A percentile compares a stretch with the other conserved stretches of the same genome.
Conservation (phyloP, 2,888 invertebrate species). For the Sympetrum striolatum region DNA sequence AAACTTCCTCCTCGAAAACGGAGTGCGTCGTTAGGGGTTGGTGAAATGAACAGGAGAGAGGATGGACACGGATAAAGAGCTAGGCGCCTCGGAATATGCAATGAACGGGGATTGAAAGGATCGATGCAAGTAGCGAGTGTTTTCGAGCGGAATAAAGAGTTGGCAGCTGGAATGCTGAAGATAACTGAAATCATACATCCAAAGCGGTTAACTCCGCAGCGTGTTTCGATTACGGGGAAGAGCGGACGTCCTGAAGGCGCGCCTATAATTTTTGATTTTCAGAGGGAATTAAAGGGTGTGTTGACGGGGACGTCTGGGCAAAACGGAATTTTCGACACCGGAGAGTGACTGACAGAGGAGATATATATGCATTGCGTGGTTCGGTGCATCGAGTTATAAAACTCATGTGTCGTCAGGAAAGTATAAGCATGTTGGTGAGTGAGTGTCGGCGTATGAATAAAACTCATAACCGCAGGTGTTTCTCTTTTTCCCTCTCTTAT, state of each 20-base stretch:
- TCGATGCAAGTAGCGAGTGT: not conserved
- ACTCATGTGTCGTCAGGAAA: slow-evolving; percentile 4
- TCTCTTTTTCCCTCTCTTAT: not conserved
- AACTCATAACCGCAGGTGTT: slow-evolving; percentile 42
- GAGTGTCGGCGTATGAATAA: slow-evolving; percentile 31
- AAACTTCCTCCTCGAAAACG: not conserved
- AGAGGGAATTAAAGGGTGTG: too few relatives aligned
- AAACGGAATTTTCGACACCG: not conserved
- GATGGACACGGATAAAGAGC: not conserved
- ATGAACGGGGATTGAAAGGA: not conserved
- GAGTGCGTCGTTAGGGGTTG: not conserved
- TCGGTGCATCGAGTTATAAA: slow-evolving; percentile 6
- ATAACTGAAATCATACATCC: not conserved
- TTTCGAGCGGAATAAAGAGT: not conserved
- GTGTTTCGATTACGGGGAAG: too few relatives aligned
- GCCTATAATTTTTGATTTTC: too few relatives aligned
- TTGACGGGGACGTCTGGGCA: not conserved
- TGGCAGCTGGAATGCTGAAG: not conserved
- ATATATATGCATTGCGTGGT: not conserved
- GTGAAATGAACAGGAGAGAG: not conserved
- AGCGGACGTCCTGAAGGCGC: too few relatives aligned
- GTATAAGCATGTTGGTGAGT: not conserved
- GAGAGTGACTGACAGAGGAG: not conserved
- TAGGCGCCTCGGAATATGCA: not conserved
- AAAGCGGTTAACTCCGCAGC: too few relatives aligned